A percentile compares a stretch with the other conserved stretches of the same genome.
phyloP scores from a whole-genome alignment of 2,888 invertebrate species.

The Hydropsyche betteni region DNA sequence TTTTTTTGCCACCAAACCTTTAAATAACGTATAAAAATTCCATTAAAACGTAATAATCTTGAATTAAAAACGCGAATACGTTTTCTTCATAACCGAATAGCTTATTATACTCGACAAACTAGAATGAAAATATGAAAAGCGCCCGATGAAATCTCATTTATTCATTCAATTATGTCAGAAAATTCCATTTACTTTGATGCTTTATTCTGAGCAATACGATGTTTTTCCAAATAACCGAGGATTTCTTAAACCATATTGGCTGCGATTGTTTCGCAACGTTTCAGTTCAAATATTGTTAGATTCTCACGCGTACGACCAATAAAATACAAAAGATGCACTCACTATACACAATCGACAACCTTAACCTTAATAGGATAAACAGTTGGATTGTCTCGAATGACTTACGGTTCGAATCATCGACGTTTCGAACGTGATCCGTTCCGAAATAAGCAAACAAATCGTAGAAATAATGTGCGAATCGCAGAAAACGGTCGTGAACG shows the following conservation, averaged over 20 bases:
- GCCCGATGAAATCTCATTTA: too few relatives aligned
- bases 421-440: conserved; percentile 17
- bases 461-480: conserved; percentile 5
- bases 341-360: conserved; percentile 17
- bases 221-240: too few relatives aligned
- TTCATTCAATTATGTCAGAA: too few relatives aligned
- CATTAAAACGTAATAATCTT: too few relatives aligned
- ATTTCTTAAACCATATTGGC: background rate
- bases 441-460: conserved; percentile 1
- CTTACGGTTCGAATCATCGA: conserved; percentile 22
- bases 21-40: too few relatives aligned
- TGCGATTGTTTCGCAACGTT: background rate
- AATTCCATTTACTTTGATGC: too few relatives aligned
- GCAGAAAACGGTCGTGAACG: background rate
- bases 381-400: conserved; percentile 23
- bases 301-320: conserved; percentile 7
- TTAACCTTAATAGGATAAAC: conserved; percentile 24
- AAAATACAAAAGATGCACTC: conserved; percentile 22
- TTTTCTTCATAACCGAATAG: too few relatives aligned
- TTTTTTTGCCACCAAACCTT: too few relatives aligned
- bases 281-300: conserved; percentile 22
- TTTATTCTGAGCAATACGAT: too few relatives aligned
- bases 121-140: too few relatives aligned
- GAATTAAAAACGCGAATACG: too few relatives aligned
- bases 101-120: too few relatives aligned